Evolutionary conservation across 2,113 vertebrate species (phyloP), one percentile per base, ranked within the genome.

Genomic region (Oophaga pumilio): DNA sequence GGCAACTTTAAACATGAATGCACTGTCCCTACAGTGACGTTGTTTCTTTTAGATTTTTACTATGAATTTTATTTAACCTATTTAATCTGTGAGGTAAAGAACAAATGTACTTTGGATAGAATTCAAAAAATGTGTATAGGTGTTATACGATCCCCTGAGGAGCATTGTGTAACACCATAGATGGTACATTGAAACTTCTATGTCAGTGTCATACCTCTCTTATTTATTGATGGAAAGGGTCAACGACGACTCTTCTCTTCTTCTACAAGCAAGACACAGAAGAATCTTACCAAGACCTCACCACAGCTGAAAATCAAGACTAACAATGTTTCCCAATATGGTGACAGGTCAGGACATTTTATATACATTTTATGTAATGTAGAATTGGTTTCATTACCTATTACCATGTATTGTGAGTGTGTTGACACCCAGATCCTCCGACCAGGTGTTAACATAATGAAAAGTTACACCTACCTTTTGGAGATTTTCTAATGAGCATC

Each of bases 261-360:
- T 1, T 66, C 62, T 24, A 66, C 9, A 50, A 43, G 17, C 24
- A 4, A 82, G 52, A 82, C 20, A 57, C 24, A 80, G 24, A 52
- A 8, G 11, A 66, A 50, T 49, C 10, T 14, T 28, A 64, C 53
- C 20, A 82, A 64, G 24, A 52, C 18, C 60, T 28, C 22, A 14
- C 13, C 22, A 24, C 12, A 8, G 28, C 26, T 64, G 26, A 60
- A 80, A 28, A 43, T 64, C 22, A 73, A 56, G 24, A 9, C 57
- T 33, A 17, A 80, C 69, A 9, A 87, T 81, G 77, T 71, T 57
- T 28, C 50, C 50, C 57, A 49, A 43, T 24, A 49, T 60, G 22
- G 20, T 68, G 18, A 66, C 71, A 85, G 73, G 84, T 85, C 56
- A 85, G 84, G 14, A 85, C 13, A 24, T 68, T 52, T 57, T 79